Conservation (phyloP, 1,140 invertebrate genomes). For the Tetramorium alpestre region DNA sequence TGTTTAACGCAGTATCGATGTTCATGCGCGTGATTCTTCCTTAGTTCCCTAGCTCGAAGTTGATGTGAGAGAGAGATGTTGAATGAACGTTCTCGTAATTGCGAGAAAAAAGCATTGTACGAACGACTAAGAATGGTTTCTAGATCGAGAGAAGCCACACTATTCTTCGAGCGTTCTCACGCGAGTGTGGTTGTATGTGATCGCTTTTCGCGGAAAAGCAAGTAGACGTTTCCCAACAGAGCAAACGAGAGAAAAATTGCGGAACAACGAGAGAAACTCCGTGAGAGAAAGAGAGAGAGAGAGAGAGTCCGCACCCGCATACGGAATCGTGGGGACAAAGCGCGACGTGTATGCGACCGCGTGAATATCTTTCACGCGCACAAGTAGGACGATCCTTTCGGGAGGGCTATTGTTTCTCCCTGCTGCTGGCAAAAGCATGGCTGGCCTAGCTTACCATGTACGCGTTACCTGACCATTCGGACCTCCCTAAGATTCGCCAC, state of each 20-base stretch:
- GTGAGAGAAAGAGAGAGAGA: slow-evolving; percentile 5
- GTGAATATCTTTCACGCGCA: slow-evolving; percentile 34
- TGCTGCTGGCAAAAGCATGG: not conserved
- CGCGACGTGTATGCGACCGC: not conserved
- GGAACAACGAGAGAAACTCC: slow-evolving; percentile 36
- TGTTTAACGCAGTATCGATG: not conserved
- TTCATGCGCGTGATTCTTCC: too few relatives aligned
- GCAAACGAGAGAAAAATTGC: slow-evolving; percentile 44
- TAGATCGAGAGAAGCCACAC: not conserved
- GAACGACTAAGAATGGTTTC: slow-evolving; percentile 9
- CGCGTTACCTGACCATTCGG: too few relatives aligned
- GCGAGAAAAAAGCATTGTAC: slow-evolving; percentile 5
- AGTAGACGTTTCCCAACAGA: slow-evolving; percentile 26
- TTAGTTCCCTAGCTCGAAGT: too few relatives aligned
- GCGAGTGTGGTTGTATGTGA: slow-evolving; percentile 5
- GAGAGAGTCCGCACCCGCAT: not conserved
- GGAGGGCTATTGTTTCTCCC: slow-evolving; percentile 14
- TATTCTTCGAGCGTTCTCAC: slow-evolving; percentile 35
- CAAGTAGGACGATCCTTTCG: slow-evolving; percentile 36
- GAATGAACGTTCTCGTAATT: not conserved
- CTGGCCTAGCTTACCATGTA: not conserved
- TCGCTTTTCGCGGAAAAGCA: slow-evolving; percentile 49
- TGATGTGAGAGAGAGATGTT: not conserved
- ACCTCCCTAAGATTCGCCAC: not conserved
- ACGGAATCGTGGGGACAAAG: slow-evolving; percentile 10